phyloP scores from a whole-genome alignment of 2,888 invertebrate genomes.

The Rhamnusium bicolor region DNA sequence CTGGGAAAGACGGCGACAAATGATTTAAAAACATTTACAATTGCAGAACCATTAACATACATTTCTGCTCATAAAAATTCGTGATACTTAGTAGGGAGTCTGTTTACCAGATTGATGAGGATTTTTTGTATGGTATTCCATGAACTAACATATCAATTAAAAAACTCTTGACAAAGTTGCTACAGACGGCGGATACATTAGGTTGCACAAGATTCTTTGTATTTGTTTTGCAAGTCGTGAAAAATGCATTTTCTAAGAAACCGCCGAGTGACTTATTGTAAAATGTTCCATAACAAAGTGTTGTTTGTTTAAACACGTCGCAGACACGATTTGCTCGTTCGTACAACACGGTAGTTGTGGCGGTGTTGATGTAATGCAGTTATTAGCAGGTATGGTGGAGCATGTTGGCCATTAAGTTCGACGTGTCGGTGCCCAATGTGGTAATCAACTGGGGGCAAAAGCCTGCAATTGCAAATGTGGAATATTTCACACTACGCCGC shows the following conservation, averaged over 20 bases:
- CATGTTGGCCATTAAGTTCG: slow-evolving; percentile 40
- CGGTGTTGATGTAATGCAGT: slow-evolving; percentile 41
- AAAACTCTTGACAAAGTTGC: background rate
- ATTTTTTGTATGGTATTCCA: background rate
- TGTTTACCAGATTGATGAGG: background rate
- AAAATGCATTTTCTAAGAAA: background rate
- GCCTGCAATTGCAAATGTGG: slow-evolving; percentile 36
- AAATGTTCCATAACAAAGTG: background rate
- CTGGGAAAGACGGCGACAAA: too few relatives aligned
- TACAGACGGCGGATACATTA: background rate
- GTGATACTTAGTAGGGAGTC: too few relatives aligned
- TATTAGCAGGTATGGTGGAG: slow-evolving; percentile 44
- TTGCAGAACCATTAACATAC: too few relatives aligned
- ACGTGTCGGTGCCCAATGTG: slow-evolving; percentile 38
- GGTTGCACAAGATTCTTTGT: background rate
- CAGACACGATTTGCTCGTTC: background rate
- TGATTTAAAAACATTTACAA: too few relatives aligned
- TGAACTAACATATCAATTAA: background rate
- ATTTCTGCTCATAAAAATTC: too few relatives aligned
- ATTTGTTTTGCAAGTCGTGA: background rate
- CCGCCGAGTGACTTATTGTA: background rate
- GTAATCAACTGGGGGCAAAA: slow-evolving; percentile 37
- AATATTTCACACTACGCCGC: slow-evolving; percentile 35
- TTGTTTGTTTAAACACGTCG: background rate
- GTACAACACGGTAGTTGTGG: slow-evolving; percentile 9